Conservation (phyloP, 2,113 vertebrate species). For the Xenopus borealis region DNA sequence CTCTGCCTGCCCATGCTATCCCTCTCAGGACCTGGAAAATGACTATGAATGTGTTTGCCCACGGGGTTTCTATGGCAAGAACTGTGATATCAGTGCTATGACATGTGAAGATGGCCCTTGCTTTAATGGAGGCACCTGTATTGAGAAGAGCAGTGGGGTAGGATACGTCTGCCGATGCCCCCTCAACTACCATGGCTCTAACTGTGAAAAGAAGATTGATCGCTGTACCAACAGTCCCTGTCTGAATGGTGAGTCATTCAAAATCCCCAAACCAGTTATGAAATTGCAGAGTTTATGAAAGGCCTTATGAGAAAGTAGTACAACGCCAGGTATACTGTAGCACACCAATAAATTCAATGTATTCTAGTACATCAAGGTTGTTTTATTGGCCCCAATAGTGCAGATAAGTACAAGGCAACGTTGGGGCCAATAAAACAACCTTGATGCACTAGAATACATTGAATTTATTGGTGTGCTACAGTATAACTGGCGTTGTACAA, state of each 20-base stretch:
- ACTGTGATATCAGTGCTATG: conserved; percentile 79
- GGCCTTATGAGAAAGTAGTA: no score
- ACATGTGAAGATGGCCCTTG: conserved; percentile 80
- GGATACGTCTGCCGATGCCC: conserved; percentile 79
- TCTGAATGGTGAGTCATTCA: conserved; percentile 62
- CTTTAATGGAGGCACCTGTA: conserved; percentile 83
- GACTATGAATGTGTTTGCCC: conserved; percentile 79
- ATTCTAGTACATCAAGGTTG: no score
- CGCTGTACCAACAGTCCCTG: conserved; percentile 80
- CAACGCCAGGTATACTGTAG: no score
- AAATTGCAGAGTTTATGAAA: not conserved
- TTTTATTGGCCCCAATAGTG: no score
- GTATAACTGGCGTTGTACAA: no score
- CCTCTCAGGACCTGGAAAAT: conserved; percentile 66
- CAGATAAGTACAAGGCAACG: no score
- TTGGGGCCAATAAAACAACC: no score
- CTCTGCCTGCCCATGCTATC: not conserved
- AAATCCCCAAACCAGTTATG: no score
- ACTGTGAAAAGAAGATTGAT: conserved; percentile 86
- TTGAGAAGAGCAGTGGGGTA: conserved; percentile 57
- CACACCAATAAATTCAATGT: no score
- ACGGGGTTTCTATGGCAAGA: conserved; percentile 82
- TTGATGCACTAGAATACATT: no score
- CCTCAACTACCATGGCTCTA: conserved; percentile 74
- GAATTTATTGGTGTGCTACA: no score